Evolutionary conservation across 2,888 invertebrate genomes (phyloP).

Genomic region (Agrilus cyanescens): DNA sequence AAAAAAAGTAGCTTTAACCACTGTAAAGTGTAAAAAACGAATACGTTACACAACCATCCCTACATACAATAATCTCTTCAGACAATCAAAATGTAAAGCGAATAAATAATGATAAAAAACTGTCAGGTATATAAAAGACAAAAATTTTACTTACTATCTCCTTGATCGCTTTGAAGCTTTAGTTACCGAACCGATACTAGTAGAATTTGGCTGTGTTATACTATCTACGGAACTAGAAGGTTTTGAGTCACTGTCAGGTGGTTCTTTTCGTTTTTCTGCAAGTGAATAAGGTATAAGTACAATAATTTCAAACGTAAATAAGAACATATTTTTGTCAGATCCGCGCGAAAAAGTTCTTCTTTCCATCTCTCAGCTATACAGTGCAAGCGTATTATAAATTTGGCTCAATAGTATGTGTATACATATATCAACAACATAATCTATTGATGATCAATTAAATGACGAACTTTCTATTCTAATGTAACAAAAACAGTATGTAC

Average conservation of each 20-base stretch:
- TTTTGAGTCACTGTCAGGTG: slow-evolving; percentile 59
- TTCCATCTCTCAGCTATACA: too few relatives aligned
- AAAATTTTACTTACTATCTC: slow-evolving; percentile 56
- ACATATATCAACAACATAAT: too few relatives aligned
- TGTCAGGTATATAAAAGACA: neutral
- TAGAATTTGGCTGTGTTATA: slow-evolving; percentile 40
- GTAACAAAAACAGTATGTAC: too few relatives aligned
- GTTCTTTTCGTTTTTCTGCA: slow-evolving; percentile 73
- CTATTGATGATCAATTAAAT: too few relatives aligned
- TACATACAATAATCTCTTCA: neutral
- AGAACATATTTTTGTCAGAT: too few relatives aligned
- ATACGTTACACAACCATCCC: neutral
- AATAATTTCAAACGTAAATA: too few relatives aligned
- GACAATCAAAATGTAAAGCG: neutral
- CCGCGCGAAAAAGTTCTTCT: too few relatives aligned
- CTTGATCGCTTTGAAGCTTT: slow-evolving; percentile 57
- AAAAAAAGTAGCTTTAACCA: too few relatives aligned
- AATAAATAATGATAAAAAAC: neutral
- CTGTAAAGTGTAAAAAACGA: too few relatives aligned
- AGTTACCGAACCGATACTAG: slow-evolving; percentile 36
- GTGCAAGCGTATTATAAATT: too few relatives aligned
- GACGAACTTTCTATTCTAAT: too few relatives aligned
- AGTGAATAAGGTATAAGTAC: slow-evolving; percentile 20
- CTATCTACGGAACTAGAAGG: slow-evolving; percentile 45
- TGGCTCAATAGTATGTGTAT: too few relatives aligned